Conservation (phyloP, 1,140 invertebrate genomes). For the Zaprionus kolodkinae region DNA sequence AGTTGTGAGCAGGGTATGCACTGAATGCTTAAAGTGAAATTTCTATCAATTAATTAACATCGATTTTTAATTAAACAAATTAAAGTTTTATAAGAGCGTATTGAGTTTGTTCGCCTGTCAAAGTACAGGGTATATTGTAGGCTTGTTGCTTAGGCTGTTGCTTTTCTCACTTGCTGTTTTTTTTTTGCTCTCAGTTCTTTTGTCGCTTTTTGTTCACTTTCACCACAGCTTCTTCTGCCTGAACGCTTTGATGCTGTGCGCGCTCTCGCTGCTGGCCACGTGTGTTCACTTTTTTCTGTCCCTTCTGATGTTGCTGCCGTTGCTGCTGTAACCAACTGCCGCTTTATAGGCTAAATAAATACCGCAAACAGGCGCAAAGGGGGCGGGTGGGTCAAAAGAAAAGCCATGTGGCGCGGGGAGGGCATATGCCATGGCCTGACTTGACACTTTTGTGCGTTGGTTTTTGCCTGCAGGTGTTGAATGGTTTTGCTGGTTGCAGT, state of each 20-base stretch:
- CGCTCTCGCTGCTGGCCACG: conserved; percentile 25
- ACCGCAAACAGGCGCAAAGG: conserved; percentile 47
- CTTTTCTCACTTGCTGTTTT: neutral
- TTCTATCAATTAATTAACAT: too few relatives aligned
- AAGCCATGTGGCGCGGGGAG: neutral
- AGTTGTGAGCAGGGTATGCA: neutral
- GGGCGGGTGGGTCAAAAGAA: conserved; percentile 15
- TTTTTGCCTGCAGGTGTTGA: conserved; percentile 63
- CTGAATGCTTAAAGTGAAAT: too few relatives aligned
- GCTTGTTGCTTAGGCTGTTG: neutral
- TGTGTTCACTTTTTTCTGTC: conserved; percentile 49
- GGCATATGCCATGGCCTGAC: conserved; percentile 48
- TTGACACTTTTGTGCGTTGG: conserved; percentile 71
- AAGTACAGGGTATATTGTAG: neutral
- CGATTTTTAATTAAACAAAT: too few relatives aligned
- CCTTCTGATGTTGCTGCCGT: conserved; percentile 28
- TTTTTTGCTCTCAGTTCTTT: neutral
- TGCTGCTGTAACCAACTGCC: conserved; percentile 67
- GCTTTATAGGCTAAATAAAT: conserved; percentile 82
- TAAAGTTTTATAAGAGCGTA: too few relatives aligned
- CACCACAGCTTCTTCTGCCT: conserved; percentile 26
- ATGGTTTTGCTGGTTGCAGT: conserved; percentile 50
- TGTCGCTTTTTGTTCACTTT: conserved; percentile 28
- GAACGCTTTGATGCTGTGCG: conserved; percentile 54
- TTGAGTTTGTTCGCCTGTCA: too few relatives aligned